Evolutionary conservation across 2,113 vertebrate genomes (phyloP), one percentile per base, ranked within the genome.

Genomic region (Chaetura pelagica): DNA sequence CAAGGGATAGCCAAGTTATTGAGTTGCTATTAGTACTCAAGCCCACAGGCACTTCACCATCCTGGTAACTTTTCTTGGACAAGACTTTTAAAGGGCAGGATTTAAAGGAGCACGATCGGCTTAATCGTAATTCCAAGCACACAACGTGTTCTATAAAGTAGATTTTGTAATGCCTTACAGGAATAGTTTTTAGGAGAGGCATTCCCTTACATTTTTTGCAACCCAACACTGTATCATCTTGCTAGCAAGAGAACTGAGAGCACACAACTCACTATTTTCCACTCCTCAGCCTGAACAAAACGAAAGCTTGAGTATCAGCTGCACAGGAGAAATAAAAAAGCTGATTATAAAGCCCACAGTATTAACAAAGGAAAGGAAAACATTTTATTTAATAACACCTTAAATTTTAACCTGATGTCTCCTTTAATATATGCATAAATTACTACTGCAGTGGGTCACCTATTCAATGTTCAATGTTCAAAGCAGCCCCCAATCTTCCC

Each of bases 21-120:
- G 93, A 96, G 89, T 88, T 92, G 86, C 93, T 95, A 94, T 88
- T 94, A 96, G 92, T 89, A 89, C 92, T 93, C n/a, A 58, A 90
- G 86, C 93, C 88, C 89, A 94, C 86, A 92, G 96, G 93, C 94
- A 86, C 93, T 95, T 94, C 88, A 93, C 83, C 76, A 6, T 94
- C 88, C 88, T 81, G 92, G 88, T 95, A 95, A 95, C 88, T 96
- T 96, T 94, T 92, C 92, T 92, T 93, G 86, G 86, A 90, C 76
- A 62, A 90, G 90, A 86, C 58, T 95, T 96, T 97, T 94, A 96
- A 96, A 75, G 92, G 76, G 90, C 80, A 92, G 83, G 73, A 95
- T 94, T 96, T 97, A 96, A 94, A 93, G 87, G 85, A 91, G 52
- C 20, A 69, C 2, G 61, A 89, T 87, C 32, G 19, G 73, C 83